These are phyloP conservation scores for Triops longicaudatus DNA, from an alignment of 1,140 invertebrate species.

Conservation along the genomic window DNA sequence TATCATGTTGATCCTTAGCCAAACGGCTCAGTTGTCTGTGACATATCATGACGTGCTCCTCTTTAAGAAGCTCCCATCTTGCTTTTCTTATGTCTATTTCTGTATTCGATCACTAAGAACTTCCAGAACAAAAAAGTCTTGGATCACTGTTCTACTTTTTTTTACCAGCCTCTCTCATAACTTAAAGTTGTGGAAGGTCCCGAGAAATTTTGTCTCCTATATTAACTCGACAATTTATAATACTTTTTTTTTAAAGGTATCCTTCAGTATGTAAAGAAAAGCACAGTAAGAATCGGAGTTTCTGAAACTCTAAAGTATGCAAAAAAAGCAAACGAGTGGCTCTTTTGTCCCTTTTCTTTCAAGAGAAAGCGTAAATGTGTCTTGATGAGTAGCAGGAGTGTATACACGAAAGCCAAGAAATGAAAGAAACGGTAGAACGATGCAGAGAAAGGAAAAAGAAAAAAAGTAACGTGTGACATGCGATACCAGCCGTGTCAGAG, in stretches of 20 bases:
- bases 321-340: not conserved
- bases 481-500: constrained; percentile 13
- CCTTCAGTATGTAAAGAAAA: not conserved
- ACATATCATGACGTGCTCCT: constrained; percentile 14
- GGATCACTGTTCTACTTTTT: not conserved
- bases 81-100: not conserved
- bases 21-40: constrained; percentile 10
- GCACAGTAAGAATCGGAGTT: not conserved
- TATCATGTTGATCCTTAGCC: constrained; percentile 11
- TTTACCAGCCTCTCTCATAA: not conserved
- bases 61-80: not conserved
- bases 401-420: constrained; percentile 2
- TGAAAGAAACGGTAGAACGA: no score
- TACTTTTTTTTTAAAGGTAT: not conserved
- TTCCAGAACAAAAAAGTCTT: not conserved
- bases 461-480: constrained; percentile 3
- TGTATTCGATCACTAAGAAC: not conserved
- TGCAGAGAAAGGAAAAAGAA: not conserved
- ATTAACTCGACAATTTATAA: not conserved
- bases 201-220: not conserved
- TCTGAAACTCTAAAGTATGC: not conserved
- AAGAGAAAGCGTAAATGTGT: not conserved
- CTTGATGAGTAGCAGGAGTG: constrained; percentile 1
- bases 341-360: not conserved
- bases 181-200: not conserved